phyloP scores from a whole-genome alignment of 2,888 invertebrate species.

The Galerucella pusilla region DNA sequence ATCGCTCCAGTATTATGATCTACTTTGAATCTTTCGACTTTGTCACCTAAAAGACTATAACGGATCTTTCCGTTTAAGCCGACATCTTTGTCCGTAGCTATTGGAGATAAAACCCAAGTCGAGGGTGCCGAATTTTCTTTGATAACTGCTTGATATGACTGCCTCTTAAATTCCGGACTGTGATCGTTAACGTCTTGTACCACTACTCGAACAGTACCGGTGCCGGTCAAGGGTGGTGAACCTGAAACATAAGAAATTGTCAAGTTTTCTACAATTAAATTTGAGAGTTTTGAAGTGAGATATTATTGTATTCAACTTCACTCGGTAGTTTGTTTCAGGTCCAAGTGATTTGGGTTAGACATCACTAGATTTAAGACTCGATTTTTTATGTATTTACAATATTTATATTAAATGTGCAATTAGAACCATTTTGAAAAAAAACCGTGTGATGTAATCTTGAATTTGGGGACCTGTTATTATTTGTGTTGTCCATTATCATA shows the following conservation, averaged over 20 bases:
- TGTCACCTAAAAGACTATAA: constrained; percentile 86
- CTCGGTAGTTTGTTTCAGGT: too few species aligned
- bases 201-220: constrained; percentile 88
- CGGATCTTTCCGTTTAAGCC: constrained; percentile 89
- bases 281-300: too few species aligned
- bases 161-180: constrained; percentile 86
- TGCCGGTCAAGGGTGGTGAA: constrained; percentile 91
- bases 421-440: too few species aligned
- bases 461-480: too few species aligned
- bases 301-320: too few species aligned
- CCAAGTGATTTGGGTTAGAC: too few species aligned
- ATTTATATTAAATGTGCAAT: too few species aligned
- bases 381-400: too few species aligned
- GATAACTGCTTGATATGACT: constrained; percentile 81
- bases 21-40: constrained; percentile 82
- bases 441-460: too few species aligned
- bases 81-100: constrained; percentile 84
- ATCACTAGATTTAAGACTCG: too few species aligned
- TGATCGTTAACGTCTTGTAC: constrained; percentile 97
- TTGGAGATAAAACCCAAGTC: constrained; percentile 80
- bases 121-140: constrained; percentile 86
- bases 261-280: too few species aligned
- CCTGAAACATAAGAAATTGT: constrained; percentile 70
- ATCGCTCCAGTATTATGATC: constrained; percentile 84
- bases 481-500: too few species aligned